Base-by-base conservation (phyloP, 2,888 invertebrate genomes). In the Anoncus sp. region DNA sequence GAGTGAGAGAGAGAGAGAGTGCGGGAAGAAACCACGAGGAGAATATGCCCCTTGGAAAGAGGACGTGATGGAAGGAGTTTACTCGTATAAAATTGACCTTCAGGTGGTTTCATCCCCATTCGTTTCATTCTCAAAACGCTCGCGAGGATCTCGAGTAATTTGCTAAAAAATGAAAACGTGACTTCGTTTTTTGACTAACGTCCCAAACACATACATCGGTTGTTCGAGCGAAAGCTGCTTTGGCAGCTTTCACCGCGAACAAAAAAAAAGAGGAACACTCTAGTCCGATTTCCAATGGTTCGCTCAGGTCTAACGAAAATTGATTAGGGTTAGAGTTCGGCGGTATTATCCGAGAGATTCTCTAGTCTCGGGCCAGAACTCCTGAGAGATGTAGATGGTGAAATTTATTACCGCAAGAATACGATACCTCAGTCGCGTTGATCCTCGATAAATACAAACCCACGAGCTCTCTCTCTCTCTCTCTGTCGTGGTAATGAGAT, bases 361-460 rank as follows among this genome's bases (percentile, higher is more conserved):
- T 55, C 65, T 24, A 49, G 57, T 40, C 49, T 47, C 40, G 62
- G 18, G 20, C 47, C 22, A 71, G 51, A 60, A 59, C 22, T 60
- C 53, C 24, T 16, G 45, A 66, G 16, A 51, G 38, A 55, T 65
- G 60, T 49, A 65, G 71, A 71, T 51, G 18, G 5, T 35, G 84
- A 87, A 90, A 89, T 89, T 88, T 87, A 90, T 90, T 89, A 45
- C 35, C 84, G 59, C 82, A 82, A 87, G 85, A 84, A 87, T 84
- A 83, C 87, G 86, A 87, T 88, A 88, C 87, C 87, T 89, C 47
- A 38, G 69, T 18, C 12, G 10, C 38, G n/a, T 31, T 38, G 59
- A 70, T 38, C 18, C 47, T 55, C 16, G 3, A 31, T 16, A 27
- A 69, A 69, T 35, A 57, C 31, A n/a, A 45, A 43, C 22, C 16